A percentile compares a stretch with the other conserved stretches of the same genome.
phyloP scores from a whole-genome alignment of 2,797 vertebrate species.

The Epinephelus malabaricus region DNA sequence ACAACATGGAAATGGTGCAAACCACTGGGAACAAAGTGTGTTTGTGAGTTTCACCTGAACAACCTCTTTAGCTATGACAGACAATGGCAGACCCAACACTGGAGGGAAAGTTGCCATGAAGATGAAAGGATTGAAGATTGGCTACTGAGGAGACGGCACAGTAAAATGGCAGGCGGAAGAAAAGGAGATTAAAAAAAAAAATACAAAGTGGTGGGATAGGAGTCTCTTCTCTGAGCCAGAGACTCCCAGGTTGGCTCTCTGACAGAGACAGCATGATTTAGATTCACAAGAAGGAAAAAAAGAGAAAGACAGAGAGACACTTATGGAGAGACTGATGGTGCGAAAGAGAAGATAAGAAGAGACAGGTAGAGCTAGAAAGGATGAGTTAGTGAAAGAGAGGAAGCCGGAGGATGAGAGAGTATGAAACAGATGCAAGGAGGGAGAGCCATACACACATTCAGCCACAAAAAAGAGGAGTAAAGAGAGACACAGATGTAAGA shows the following conservation, averaged over 20 bases:
- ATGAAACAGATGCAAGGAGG: neutral
- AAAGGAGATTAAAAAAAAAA: constrained; percentile 15
- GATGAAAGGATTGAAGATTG: constrained; percentile 42
- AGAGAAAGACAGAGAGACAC: constrained; percentile 15
- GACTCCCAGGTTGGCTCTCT: constrained; percentile 10
- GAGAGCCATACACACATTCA: constrained; percentile 8
- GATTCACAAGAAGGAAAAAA: constrained; percentile 7
- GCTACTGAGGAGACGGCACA: constrained; percentile 6
- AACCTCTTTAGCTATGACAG: constrained; percentile 12
- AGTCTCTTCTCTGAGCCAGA: constrained; percentile 22
- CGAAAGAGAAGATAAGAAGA: constrained; percentile 20
- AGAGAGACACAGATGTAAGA: neutral
- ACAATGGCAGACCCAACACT: neutral
- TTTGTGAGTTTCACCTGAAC: constrained; percentile 30
- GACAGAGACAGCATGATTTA: constrained; percentile 30
- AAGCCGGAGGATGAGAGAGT: neutral
- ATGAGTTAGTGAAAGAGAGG: constrained; percentile 2
- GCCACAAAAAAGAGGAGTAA: neutral
- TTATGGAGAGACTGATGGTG: constrained; percentile 1
- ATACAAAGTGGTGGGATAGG: neutral
- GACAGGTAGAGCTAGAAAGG: constrained; percentile 2
- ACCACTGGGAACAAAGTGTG: constrained; percentile 15
- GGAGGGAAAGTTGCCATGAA: constrained; percentile 21
- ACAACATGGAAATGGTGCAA: constrained; percentile 9
- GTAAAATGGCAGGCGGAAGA: neutral